phyloP scores from a whole-genome alignment of 2,888 invertebrate genomes.

The Phyllotreta cruciferae region DNA sequence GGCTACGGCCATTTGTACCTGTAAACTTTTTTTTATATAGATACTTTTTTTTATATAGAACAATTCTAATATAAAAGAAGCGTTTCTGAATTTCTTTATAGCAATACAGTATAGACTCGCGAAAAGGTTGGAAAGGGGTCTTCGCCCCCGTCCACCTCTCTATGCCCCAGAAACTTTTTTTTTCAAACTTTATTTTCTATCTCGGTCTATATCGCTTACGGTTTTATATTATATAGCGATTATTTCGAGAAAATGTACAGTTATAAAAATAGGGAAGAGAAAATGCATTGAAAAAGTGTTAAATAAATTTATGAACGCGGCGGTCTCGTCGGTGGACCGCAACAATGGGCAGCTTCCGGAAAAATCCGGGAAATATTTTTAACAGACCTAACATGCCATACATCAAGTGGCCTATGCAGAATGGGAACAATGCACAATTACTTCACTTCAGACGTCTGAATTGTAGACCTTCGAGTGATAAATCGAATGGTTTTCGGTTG shows the following conservation, averaged over 20 bases:
- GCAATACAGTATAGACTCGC: too few species aligned
- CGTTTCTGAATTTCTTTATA: background rate
- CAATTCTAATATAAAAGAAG: constrained; percentile 13
- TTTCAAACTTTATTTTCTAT: too few species aligned
- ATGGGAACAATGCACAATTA: constrained; percentile 34
- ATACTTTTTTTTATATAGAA: constrained; percentile 19
- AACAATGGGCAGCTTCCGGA: background rate
- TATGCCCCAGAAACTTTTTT: too few species aligned
- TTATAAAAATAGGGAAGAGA: too few species aligned
- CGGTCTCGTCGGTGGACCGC: background rate
- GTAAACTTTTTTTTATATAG: constrained; percentile 24
- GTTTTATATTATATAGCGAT: too few species aligned
- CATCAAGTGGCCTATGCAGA: constrained; percentile 33
- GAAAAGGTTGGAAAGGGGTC: too few species aligned
- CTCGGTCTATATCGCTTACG: too few species aligned
- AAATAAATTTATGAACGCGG: background rate
- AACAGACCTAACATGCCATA: constrained; percentile 31
- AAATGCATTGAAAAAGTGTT: too few species aligned
- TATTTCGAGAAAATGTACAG: too few species aligned
- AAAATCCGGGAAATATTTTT: constrained; percentile 22
- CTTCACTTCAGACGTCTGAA: constrained; percentile 26
- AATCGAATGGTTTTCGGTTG: constrained; percentile 24
- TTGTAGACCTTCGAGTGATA: constrained; percentile 20
- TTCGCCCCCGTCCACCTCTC: too few species aligned
- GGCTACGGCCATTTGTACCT: constrained; percentile 31